These are phyloP conservation scores for Phthorimaea operculella DNA, from an alignment of 1,140 invertebrate species.

Conservation along the genomic window DNA sequence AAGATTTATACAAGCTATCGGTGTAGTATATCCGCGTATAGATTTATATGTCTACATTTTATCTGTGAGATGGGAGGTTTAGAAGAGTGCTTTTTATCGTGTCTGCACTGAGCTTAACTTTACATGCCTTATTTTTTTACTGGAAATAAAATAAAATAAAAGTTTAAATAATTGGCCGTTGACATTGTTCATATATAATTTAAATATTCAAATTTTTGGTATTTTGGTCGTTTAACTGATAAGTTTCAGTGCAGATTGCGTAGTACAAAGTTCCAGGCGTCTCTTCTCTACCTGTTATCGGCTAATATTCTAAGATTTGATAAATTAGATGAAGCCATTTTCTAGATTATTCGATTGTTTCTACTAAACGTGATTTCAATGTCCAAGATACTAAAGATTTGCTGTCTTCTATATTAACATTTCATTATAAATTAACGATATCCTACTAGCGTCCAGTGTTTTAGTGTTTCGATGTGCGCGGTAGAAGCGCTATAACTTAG, in stretches of 20 bases:
- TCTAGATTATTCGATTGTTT: conserved; percentile 39
- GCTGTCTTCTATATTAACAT: conserved; percentile 41
- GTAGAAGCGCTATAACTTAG: conserved; percentile 7
- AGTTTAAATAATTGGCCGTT: too few relatives aligned
- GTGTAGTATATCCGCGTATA: conserved; percentile 44
- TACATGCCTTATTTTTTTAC: too few relatives aligned
- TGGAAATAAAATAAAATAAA: too few relatives aligned
- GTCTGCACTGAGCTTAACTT: too few relatives aligned
- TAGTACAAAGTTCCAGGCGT: too few relatives aligned
- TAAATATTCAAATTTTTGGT: too few relatives aligned
- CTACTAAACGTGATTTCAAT: conserved; percentile 44
- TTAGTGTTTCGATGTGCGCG: conserved; percentile 29
- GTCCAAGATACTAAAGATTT: conserved; percentile 56
- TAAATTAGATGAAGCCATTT: conserved; percentile 28
- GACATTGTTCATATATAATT: too few relatives aligned
- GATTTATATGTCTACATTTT: conserved; percentile 27
- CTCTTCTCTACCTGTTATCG: not conserved
- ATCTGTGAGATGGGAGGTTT: conserved; percentile 7
- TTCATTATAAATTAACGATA: conserved; percentile 25
- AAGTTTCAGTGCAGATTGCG: too few relatives aligned
- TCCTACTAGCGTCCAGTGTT: conserved; percentile 47
- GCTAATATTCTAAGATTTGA: not conserved
- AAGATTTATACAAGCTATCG: conserved; percentile 52
- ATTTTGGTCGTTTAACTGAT: too few relatives aligned
- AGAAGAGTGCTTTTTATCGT: not conserved